These are phyloP conservation scores for Cyanoderma ruficeps DNA, from an alignment of 2,113 vertebrate species.

Conservation along the genomic window DNA sequence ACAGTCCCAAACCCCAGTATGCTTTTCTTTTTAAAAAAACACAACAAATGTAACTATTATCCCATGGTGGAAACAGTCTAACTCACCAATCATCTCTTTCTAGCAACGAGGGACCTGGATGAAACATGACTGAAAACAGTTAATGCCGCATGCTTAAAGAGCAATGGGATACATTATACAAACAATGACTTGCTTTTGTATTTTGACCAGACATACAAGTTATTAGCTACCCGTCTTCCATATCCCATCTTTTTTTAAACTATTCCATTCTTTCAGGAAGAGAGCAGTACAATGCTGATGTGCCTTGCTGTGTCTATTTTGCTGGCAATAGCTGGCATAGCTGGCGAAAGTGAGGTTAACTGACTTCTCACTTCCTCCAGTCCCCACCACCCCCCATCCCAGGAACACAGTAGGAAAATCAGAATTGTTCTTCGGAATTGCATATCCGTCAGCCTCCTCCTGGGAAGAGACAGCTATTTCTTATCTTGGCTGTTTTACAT, in stretches of 20 bases:
- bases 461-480: slow-evolving; percentile 42
- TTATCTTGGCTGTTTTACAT: slow-evolving; percentile 52
- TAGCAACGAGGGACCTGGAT: not conserved
- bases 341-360: slow-evolving; percentile 9
- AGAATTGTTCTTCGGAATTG: slow-evolving; percentile 40
- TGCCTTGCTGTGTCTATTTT: not conserved
- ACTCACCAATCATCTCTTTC: not conserved
- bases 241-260: not conserved
- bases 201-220: not conserved
- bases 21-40: not conserved
- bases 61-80: not conserved
- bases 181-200: not conserved
- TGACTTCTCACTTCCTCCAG: not conserved
- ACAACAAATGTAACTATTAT: not conserved
- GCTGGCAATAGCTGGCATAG: not conserved
- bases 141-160: not conserved
- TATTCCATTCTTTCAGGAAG: not conserved
- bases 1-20: not conserved
- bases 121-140: not conserved
- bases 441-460: slow-evolving; percentile 31
- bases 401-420: slow-evolving; percentile 31
- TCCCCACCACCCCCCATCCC: not conserved
- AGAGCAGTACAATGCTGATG: not conserved
- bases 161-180: not conserved
- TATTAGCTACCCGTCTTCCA: not conserved